Percentiles rank a stretch among this genome's conserved stretches.
These are phyloP conservation scores for Yponomeuta sedellus DNA, from an alignment of 2,888 invertebrate genomes.

Conservation along the genomic window DNA sequence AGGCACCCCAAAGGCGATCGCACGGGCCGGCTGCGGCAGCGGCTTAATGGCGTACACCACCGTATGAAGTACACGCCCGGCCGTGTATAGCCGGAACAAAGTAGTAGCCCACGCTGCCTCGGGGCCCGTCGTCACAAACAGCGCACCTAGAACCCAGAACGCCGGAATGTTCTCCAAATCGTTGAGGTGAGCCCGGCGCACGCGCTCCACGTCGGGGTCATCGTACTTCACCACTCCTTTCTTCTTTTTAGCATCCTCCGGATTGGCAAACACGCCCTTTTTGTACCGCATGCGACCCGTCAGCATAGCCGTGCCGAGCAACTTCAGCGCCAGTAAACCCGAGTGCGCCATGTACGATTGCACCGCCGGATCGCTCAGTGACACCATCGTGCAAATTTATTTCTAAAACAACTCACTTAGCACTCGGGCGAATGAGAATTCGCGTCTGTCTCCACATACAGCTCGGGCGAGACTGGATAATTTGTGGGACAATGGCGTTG, in stretches of 20 bases:
- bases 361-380: constrained; percentile 15
- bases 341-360: constrained; percentile 36
- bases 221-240: constrained; percentile 52
- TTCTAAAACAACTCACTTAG: background rate
- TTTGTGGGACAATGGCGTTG: too few species aligned
- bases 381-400: background rate
- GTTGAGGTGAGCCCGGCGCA: constrained; percentile 79
- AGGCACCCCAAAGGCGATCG: constrained; percentile 44
- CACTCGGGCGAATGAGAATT: background rate
- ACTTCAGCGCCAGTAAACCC: constrained; percentile 51
- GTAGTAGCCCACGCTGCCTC: constrained; percentile 45
- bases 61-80: constrained; percentile 77
- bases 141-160: constrained; percentile 77
- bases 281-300: constrained; percentile 40
- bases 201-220: constrained; percentile 50
- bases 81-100: constrained; percentile 70
- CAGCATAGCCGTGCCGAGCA: constrained; percentile 38
- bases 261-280: constrained; percentile 47
- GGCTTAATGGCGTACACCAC: constrained; percentile 79
- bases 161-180: constrained; percentile 84
- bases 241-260: constrained; percentile 46
- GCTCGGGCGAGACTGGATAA: background rate
- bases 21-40: constrained; percentile 74
- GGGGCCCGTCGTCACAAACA: constrained; percentile 79
- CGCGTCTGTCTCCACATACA: background rate